phyloP scores from a whole-genome alignment of 2,113 vertebrate species.

The Myotis brandtii region DNA sequence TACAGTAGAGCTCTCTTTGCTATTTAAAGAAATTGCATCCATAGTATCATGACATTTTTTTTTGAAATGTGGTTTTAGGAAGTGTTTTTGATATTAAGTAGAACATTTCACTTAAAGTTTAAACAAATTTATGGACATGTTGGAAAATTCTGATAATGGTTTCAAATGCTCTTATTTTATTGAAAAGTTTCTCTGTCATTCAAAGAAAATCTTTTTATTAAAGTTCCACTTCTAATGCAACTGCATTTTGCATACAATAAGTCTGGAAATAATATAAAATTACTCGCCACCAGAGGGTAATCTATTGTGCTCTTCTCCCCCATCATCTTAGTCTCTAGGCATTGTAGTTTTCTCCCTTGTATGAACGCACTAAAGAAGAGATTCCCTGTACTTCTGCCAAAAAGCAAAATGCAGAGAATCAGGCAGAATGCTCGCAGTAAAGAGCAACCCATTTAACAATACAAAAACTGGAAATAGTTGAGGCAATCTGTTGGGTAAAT shows the following conservation, averaged over 20 bases:
- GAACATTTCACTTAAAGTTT: neutral
- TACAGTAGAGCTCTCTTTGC: neutral
- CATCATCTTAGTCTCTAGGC: neutral
- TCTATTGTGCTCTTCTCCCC: neutral
- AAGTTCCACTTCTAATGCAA: constrained; percentile 18
- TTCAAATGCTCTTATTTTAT: neutral
- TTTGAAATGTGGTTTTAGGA: neutral
- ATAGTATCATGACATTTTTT: neutral
- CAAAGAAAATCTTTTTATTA: constrained; percentile 39
- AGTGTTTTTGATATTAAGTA: constrained; percentile 6
- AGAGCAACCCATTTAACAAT: neutral
- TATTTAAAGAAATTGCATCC: neutral
- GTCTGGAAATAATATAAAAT: neutral
- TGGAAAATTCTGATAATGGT: constrained; percentile 6
- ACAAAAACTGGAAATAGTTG: neutral
- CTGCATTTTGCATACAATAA: neutral
- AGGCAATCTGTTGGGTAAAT: neutral
- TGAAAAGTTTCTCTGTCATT: neutral
- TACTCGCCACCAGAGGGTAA: neutral
- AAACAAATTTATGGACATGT: neutral
- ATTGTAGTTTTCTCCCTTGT: neutral
- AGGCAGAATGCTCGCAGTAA: neutral
- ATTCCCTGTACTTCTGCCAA: neutral
- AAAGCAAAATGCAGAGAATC: constrained; percentile 31
- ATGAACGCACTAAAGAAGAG: neutral